These are phyloP conservation scores for Coracopsis vasa DNA, from an alignment of 2,113 vertebrate genomes.

Conservation along the genomic window DNA sequence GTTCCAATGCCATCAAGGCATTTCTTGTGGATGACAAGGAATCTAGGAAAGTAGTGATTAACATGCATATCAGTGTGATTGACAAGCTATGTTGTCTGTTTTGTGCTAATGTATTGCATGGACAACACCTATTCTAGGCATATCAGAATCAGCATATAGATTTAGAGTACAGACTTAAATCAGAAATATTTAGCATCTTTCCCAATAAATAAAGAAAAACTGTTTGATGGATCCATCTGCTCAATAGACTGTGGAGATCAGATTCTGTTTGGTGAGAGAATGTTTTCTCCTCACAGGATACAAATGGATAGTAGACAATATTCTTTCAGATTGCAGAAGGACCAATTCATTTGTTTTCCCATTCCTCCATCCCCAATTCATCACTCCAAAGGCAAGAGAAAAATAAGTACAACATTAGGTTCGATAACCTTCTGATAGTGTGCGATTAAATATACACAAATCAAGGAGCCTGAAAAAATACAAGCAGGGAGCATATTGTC, in stretches of 20 bases:
- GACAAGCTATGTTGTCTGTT: constrained; percentile 33
- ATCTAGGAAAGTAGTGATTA: constrained; percentile 72
- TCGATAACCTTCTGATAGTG: constrained; percentile 10
- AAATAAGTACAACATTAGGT: not conserved
- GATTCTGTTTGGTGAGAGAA: not conserved
- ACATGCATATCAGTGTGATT: constrained; percentile 66
- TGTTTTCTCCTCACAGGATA: not conserved
- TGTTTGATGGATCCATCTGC: not conserved
- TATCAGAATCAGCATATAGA: not conserved
- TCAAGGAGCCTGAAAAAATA: not conserved
- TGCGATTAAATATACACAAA: constrained; percentile 23
- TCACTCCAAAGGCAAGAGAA: not conserved
- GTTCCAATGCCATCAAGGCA: constrained; percentile 67
- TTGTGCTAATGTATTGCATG: constrained; percentile 24
- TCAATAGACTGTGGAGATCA: not conserved
- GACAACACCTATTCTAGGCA: constrained; percentile 31
- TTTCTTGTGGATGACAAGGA: constrained; percentile 68
- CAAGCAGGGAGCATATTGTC: not conserved
- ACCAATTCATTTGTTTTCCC: not conserved
- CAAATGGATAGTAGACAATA: not conserved
- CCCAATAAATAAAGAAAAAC: not conserved
- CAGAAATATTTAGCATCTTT: constrained; percentile 18
- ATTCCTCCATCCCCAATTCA: not conserved
- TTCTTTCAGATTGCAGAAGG: not conserved
- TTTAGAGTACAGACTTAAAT: not conserved